Evolutionary conservation across 2,888 invertebrate species (phyloP), one percentile per base, ranked within the genome.

Genomic region (Agrochola litura): DNA sequence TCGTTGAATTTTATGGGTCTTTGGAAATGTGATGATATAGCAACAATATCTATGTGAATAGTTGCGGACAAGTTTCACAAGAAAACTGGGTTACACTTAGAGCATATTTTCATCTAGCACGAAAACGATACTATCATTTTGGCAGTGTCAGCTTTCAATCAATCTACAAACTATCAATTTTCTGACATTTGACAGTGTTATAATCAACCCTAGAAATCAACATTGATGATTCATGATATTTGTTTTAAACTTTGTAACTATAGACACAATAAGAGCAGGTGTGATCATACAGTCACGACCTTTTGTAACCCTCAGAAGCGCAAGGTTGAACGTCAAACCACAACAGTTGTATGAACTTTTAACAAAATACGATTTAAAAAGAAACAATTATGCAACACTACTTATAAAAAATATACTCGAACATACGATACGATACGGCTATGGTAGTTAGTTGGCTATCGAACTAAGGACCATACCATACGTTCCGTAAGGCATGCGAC

Each of bases 401-500:
- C 16, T 0, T 67, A 73, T 64, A 60, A 52, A 60, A 52, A 67
- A 71, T 67, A 77, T 43, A 73, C 52, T 80, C 16, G 41, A 66
- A 37, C n/a, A 25, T 76, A 68, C 49, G 54, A 56, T 76, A 68
- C 41, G 54, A 58, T 49, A 63, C 56, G 54, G 41, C 64, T 77
- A 80, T 81, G 77, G 73, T 67, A 71, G 66, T 74, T 79, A 41
- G 69, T 72, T 67, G 54, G 60, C 43, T 76, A 64, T 16, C 8
- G 30, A 60, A 60, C 2, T 25, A 16, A 73, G 70, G 66, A 52
- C 60, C 30, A 70, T 65, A n/a, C 63, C 67, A 63, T 60, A 76
- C 25, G 74, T 73, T 37, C 43, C 52, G 43, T 66, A 77, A 61
- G 73, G 66, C 64, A 61, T 37, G 30, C 81, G 73, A 84, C 91